Percentiles rank a stretch among this genome's conserved stretches.
Evolutionary conservation across 37 sponge, comb jelly and placozoan species (phyloP).

Genomic region (Haliclona indistincta): DNA sequence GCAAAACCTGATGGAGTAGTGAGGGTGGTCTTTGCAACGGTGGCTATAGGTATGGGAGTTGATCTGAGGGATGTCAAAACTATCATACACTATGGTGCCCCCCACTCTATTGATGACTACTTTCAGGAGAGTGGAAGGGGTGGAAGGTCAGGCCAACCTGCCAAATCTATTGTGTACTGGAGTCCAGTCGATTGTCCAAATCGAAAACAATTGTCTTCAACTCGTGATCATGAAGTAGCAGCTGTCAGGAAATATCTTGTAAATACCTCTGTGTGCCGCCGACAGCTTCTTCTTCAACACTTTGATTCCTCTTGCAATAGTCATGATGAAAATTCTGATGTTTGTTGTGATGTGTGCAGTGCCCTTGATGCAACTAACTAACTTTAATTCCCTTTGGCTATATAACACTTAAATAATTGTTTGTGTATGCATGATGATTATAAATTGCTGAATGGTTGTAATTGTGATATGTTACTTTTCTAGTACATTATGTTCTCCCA

Average conservation of each 20-base stretch:
- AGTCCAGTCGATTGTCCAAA: conserved; percentile 23
- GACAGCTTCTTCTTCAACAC: too few species aligned
- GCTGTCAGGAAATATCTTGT: conserved; percentile 1
- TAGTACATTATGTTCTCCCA: too few species aligned
- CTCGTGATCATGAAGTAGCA: not conserved
- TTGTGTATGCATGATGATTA: too few species aligned
- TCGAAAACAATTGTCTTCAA: not conserved
- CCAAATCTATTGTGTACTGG: conserved; percentile 40
- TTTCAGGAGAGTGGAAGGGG: conserved; percentile 36
- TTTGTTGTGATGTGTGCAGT: not conserved
- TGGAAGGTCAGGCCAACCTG: conserved; percentile 21
- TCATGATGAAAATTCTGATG: not conserved
- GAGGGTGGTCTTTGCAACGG: conserved; percentile 47
- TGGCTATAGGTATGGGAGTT: conserved; percentile 42
- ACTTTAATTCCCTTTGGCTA: too few species aligned
- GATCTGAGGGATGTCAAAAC: conserved; percentile 6
- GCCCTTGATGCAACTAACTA: too few species aligned
- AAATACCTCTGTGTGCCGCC: conserved; percentile 12
- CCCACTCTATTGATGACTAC: conserved; percentile 31
- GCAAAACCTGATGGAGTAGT: conserved; percentile 27
- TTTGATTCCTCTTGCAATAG: too few species aligned
- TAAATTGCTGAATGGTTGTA: too few species aligned
- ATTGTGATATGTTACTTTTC: too few species aligned
- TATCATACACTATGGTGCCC: conserved; percentile 53
- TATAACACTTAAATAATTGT: too few species aligned